These are phyloP conservation scores for Sabellastarte sp. DNA, from an alignment of 2,888 invertebrate species.

Conservation along the genomic window DNA sequence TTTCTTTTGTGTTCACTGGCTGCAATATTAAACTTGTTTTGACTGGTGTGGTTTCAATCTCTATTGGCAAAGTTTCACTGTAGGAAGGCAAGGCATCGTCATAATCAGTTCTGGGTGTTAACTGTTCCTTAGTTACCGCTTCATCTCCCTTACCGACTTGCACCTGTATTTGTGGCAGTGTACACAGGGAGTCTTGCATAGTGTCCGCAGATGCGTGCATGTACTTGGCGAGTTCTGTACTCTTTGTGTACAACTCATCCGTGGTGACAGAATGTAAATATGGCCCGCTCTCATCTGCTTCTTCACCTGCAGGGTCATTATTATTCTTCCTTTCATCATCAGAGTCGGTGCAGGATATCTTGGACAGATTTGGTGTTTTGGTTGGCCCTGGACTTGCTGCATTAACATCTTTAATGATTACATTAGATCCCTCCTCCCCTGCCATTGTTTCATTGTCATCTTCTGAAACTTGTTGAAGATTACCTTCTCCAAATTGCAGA, in stretches of 20 bases:
- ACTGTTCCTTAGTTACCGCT: no score
- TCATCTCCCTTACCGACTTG: no score
- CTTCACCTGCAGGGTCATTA: not conserved
- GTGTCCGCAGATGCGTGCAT: slow-evolving; percentile 16
- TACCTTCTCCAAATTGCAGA: no score
- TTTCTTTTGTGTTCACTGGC: not conserved
- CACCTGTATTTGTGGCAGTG: slow-evolving; percentile 15
- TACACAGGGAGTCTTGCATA: slow-evolving; percentile 10
- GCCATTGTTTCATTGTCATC: not conserved
- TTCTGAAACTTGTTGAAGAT: no score
- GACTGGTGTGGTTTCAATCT: no score
- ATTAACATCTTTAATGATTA: not conserved
- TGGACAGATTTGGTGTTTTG: slow-evolving; percentile 9
- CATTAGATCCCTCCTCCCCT: not conserved
- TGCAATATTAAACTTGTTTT: no score
- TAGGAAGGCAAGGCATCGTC: no score
- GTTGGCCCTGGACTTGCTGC: slow-evolving; percentile 2
- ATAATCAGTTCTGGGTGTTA: no score
- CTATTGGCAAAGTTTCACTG: no score
- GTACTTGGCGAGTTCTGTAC: slow-evolving; percentile 25
- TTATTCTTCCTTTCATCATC: not conserved
- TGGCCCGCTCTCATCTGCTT: not conserved
- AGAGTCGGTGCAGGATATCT: not conserved
- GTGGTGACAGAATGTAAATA: slow-evolving; percentile 1
- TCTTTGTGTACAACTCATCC: slow-evolving; percentile 14